A percentile compares a stretch with the other conserved stretches of the same genome.
Evolutionary conservation across 2,113 vertebrate species (phyloP).

Genomic region (Aphyosemion australe): DNA sequence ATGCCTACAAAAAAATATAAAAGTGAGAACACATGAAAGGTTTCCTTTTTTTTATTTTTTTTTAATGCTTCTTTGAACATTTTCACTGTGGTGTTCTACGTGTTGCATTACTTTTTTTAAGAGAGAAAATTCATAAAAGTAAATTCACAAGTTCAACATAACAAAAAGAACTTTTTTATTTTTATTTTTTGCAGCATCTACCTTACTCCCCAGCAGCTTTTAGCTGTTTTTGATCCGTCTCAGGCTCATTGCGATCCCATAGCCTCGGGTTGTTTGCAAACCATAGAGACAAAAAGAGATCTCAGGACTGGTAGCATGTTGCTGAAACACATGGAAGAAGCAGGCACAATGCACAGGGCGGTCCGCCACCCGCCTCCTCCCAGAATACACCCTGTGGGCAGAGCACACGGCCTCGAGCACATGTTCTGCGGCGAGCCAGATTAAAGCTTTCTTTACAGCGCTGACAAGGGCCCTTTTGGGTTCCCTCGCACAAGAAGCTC

Average conservation of each 20-base stretch:
- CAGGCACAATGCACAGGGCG: constrained; percentile 76
- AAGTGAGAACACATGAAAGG: too few relatives aligned
- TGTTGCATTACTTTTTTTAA: not conserved
- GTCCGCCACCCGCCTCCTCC: constrained; percentile 69
- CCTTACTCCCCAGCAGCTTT: constrained; percentile 18
- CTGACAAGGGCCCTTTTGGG: constrained; percentile 80
- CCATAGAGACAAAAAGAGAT: constrained; percentile 63
- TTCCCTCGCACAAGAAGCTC: constrained; percentile 77
- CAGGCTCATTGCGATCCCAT: constrained; percentile 47
- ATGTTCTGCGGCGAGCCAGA: constrained; percentile 80
- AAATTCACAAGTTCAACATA: not conserved
- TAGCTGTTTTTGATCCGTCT: constrained; percentile 54
- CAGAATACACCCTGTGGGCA: constrained; percentile 81
- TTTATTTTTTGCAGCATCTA: constrained; percentile 4
- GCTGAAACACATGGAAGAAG: constrained; percentile 78
- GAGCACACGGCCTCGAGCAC: constrained; percentile 74
- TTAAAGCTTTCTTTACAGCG: constrained; percentile 81
- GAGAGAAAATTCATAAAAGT: not conserved
- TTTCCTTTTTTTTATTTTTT: not conserved
- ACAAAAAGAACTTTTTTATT: constrained; percentile 7
- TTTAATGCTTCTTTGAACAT: not conserved
- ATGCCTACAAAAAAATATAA: too few relatives aligned
- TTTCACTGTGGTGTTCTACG: not conserved
- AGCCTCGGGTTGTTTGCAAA: constrained; percentile 72
- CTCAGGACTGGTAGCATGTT: constrained; percentile 63